Evolutionary conservation across 2,797 vertebrate species (phyloP).

Genomic region (Halcyon badia): DNA sequence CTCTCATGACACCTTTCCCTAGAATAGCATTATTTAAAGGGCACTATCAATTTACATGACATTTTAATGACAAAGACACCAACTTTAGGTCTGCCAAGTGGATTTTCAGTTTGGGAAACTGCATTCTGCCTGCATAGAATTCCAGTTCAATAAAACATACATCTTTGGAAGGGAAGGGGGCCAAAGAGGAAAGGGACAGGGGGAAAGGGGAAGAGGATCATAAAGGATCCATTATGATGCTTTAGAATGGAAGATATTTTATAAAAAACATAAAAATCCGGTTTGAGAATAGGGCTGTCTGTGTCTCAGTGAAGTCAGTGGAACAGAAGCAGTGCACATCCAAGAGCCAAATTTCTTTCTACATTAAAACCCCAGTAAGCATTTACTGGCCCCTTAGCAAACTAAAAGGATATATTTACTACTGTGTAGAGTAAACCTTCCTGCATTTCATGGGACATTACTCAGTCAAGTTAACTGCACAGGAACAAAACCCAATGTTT

Average conservation of each 20-base stretch:
- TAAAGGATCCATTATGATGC: not conserved
- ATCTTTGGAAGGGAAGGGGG: not conserved
- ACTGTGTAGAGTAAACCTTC: not conserved
- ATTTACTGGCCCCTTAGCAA: not conserved
- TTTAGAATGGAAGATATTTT: not conserved
- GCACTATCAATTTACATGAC: not conserved
- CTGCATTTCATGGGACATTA: not conserved
- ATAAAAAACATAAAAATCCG: not conserved
- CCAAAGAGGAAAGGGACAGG: not conserved
- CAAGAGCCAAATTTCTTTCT: not conserved
- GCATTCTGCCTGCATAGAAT: not conserved
- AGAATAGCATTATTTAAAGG: not conserved
- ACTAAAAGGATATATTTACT: not conserved
- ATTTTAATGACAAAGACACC: constrained; percentile 10
- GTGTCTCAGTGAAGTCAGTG: not conserved
- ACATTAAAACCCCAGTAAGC: not conserved
- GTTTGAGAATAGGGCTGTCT: not conserved
- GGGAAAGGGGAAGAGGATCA: not conserved
- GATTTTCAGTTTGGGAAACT: constrained; percentile 6
- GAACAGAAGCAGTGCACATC: not conserved
- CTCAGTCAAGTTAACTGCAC: not conserved
- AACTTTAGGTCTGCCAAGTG: not conserved
- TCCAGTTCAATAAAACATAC: not conserved
- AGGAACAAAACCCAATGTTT: not conserved
- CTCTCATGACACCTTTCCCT: not conserved